Evolutionary conservation across 2,888 invertebrate genomes (phyloP), one percentile per base, ranked within the genome.

Genomic region (Diabrotica balteata): DNA sequence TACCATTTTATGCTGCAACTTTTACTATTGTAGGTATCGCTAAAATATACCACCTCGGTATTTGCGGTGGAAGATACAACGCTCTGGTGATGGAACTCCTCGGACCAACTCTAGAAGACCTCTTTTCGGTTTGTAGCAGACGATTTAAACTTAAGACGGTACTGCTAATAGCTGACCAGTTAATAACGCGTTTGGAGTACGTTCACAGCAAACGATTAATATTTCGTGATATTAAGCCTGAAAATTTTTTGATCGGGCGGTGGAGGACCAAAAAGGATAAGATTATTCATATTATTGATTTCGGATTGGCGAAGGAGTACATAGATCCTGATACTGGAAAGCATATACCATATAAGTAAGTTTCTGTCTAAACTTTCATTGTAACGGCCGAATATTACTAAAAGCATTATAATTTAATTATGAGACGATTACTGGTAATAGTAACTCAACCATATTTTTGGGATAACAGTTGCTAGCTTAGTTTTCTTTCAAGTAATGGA

Each of bases 271-370:
- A 96, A 89, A 93, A 96, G 86, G 97, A 98, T 88, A 98, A 98
- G 90, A 91, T 96, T 86, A 96, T 99, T 84, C 97, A 99, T 90
- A 98, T 99, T 87, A 98, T 99, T 89, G 99, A 99, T 91, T 99
- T 99, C 90, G 99, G 99, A 86, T 91, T 99, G 89, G 99, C 99
- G 87, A 99, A 99, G 90, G 99, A 99, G 90, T 99, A 99, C 88
- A 98, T 99, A 88, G 98, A 99, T 90, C 93, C 97, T 88, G 98
- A 98, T 90, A 95, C 96, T 87, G 96, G 96, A 89, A 97, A 98
- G 89, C 99, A 99, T 89, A 99, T 99, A 89, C 98, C 99, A 81
- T 99, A 99, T 88, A 79, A 79, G 80, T 80, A 72, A 64, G 65
- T 55, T 32, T 53, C 6, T 3, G 4, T 53, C 8, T 3, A 8